These are phyloP conservation scores for Micronycteris hirsuta DNA, from an alignment of 2,113 vertebrate species.

Conservation along the genomic window DNA sequence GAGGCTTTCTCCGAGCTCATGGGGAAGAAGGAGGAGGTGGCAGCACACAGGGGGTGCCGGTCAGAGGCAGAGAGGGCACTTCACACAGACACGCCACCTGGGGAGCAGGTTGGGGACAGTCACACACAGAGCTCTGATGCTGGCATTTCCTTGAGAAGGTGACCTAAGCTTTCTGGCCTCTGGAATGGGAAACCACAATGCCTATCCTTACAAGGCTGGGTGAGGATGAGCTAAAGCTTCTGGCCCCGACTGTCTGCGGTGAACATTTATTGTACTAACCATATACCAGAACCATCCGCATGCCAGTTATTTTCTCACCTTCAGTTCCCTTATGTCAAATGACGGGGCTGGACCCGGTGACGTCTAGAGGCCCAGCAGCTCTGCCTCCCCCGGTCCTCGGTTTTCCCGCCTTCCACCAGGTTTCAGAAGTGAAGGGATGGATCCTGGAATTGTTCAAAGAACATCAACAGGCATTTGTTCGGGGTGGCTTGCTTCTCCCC, in stretches of 20 bases:
- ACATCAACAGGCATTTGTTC: too few species aligned
- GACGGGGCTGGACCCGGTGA: neutral
- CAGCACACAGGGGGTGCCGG: neutral
- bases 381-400: neutral
- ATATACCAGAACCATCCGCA: neutral
- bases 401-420: neutral
- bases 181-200: neutral
- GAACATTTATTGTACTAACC: neutral
- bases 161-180: neutral
- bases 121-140: neutral
- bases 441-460: neutral
- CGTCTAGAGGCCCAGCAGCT: neutral
- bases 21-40: neutral
- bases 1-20: neutral
- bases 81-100: accelerated
- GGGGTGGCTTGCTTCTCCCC: neutral
- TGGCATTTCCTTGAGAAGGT: neutral
- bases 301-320: neutral
- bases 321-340: neutral
- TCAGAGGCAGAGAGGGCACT: neutral
- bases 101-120: neutral
- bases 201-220: neutral
- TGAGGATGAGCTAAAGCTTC: neutral
- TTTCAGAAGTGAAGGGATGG: neutral
- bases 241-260: accelerated